A percentile compares a stretch with the other conserved stretches of the same genome.
These are phyloP conservation scores for Orycteropus afer DNA, from an alignment of 2,113 vertebrate genomes.

Conservation along the genomic window DNA sequence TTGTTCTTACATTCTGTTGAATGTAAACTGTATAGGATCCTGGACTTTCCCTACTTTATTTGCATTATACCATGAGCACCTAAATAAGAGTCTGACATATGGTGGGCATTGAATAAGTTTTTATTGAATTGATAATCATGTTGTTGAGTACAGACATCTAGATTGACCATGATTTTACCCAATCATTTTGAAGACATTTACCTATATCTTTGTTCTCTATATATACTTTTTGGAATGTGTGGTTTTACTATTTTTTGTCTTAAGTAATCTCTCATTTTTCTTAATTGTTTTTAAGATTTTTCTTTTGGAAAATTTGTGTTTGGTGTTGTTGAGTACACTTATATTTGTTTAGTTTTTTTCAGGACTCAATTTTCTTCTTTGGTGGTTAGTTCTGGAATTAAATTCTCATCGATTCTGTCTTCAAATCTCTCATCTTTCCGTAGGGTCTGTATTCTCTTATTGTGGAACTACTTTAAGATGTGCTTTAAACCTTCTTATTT, in stretches of 20 bases:
- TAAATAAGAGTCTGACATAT: background rate
- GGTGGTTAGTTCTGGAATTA: background rate
- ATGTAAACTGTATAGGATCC: background rate
- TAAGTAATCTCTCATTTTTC: background rate
- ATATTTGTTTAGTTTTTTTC: background rate
- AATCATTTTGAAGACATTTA: background rate
- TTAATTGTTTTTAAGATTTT: background rate
- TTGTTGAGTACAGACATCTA: background rate
- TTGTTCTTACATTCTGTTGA: background rate
- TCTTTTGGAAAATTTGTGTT: constrained; percentile 4
- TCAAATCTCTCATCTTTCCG: background rate
- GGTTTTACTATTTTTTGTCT: background rate
- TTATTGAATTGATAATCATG: background rate
- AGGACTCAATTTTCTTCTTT: background rate
- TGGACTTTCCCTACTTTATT: background rate
- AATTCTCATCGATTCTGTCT: background rate
- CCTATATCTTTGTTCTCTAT: background rate
- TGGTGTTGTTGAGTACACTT: background rate
- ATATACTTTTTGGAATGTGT: constrained; percentile 7
- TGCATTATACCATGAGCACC: background rate
- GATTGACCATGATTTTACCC: background rate
- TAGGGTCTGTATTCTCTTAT: background rate
- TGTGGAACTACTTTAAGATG: background rate
- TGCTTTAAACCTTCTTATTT: background rate
- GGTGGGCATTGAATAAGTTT: background rate